Conservation (phyloP, 2,113 vertebrate species). For the Protomyctophum bolini region DNA sequence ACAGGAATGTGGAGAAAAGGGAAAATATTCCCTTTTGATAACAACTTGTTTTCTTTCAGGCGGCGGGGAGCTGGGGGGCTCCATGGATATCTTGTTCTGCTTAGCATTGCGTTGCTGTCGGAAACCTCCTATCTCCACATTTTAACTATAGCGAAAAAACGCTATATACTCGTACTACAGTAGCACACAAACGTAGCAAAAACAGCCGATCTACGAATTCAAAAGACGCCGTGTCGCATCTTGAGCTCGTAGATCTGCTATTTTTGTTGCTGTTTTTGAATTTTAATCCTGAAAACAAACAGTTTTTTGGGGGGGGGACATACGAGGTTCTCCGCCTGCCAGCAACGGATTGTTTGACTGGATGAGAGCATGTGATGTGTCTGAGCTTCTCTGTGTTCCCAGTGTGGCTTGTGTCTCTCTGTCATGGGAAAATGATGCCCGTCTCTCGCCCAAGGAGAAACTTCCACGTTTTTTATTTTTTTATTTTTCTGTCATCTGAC, state of each 20-base stretch:
- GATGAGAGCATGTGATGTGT: conserved; percentile 65
- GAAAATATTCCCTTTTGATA: conserved; percentile 67
- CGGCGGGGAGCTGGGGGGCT: conserved; percentile 25
- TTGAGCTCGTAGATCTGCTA: too few species aligned
- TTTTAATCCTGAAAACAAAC: too few species aligned
- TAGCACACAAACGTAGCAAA: too few species aligned
- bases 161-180: too few species aligned
- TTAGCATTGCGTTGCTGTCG: conserved; percentile 37
- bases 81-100: conserved; percentile 60
- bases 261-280: too few species aligned
- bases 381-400: conserved; percentile 66
- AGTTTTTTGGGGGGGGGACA: too few species aligned
- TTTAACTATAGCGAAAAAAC: too few species aligned
- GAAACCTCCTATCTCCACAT: too few species aligned
- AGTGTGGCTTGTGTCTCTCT: conserved; percentile 63
- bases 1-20: conserved; percentile 57
- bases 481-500: conserved; percentile 22
- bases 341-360: conserved; percentile 50
- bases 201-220: too few species aligned
- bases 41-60: conserved; percentile 69
- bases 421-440: conserved; percentile 61
- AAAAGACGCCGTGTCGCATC: too few species aligned
- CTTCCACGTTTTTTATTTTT: conserved; percentile 8
- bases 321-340: too few species aligned
- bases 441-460: conserved; percentile 41